Evolutionary conservation across 2,888 invertebrate genomes (phyloP).

Genomic region (Nomada ruficornis): DNA sequence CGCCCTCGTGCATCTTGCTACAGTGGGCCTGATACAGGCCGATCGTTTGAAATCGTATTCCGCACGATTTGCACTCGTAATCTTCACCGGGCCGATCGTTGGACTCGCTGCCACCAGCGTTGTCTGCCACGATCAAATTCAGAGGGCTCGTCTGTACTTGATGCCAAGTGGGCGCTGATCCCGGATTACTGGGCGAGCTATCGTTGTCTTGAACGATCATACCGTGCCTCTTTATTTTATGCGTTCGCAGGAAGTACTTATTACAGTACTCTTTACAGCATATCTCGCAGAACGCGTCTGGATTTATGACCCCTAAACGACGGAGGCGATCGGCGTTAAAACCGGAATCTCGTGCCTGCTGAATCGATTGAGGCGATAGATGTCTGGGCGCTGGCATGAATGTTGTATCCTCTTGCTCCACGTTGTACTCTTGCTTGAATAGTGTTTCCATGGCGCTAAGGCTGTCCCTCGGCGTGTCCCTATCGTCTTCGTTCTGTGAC

Average conservation of each 20-base stretch:
- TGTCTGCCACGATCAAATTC: slow-evolving; percentile 90
- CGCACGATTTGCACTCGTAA: slow-evolving; percentile 85
- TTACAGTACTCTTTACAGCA: slow-evolving; percentile 97
- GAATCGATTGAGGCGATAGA: slow-evolving; percentile 82
- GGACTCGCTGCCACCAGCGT: slow-evolving; percentile 85
- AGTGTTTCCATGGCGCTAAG: slow-evolving; percentile 80
- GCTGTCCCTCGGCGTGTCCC: slow-evolving; percentile 74
- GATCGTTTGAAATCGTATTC: slow-evolving; percentile 85
- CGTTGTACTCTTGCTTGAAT: slow-evolving; percentile 80
- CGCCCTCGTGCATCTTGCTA: slow-evolving; percentile 78
- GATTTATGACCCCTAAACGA: slow-evolving; percentile 92
- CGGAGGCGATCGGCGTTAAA: slow-evolving; percentile 90
- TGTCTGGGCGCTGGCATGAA: slow-evolving; percentile 76
- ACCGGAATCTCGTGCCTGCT: slow-evolving; percentile 89
- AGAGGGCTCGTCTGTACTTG: slow-evolving; percentile 91
- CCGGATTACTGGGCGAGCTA: slow-evolving; percentile 83
- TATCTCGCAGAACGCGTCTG: slow-evolving; percentile 96
- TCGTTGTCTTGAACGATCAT: slow-evolving; percentile 89
- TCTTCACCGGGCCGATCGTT: slow-evolving; percentile 85
- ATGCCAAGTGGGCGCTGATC: slow-evolving; percentile 81
- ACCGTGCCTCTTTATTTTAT: slow-evolving; percentile 97
- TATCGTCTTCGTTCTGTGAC: slow-evolving; percentile 72
- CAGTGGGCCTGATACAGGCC: slow-evolving; percentile 79
- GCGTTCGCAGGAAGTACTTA: slow-evolving; percentile 95
- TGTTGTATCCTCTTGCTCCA: slow-evolving; percentile 80